Conservation (phyloP, 2,888 invertebrate species). For the Acrocera orbiculus region DNA sequence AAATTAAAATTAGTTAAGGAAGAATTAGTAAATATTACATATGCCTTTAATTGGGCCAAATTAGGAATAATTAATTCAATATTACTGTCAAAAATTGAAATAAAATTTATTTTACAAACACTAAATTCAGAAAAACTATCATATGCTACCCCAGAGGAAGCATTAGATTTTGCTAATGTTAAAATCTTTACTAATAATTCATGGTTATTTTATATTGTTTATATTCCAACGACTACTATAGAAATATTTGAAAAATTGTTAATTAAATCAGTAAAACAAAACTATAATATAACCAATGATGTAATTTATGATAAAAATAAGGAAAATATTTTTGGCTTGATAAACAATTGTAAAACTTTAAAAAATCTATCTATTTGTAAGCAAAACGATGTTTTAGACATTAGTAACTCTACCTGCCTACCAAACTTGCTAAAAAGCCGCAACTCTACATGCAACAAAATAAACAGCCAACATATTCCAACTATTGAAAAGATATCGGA, state of each 20-base stretch:
- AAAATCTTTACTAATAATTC: slow-evolving; percentile 11
- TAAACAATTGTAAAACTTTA: slow-evolving; percentile 9
- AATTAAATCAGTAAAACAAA: slow-evolving; percentile 9
- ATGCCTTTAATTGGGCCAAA: slow-evolving; percentile 11
- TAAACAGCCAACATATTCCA: slow-evolving; percentile 3
- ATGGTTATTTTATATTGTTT: slow-evolving; percentile 12
- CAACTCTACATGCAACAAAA: slow-evolving; percentile 7
- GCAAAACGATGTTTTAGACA: slow-evolving; percentile 7
- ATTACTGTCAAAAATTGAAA: slow-evolving; percentile 9
- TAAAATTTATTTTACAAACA: slow-evolving; percentile 6
- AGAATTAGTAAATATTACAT: slow-evolving; percentile 8
- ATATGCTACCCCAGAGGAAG: slow-evolving; percentile 12
- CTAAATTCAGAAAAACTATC: slow-evolving; percentile 11
- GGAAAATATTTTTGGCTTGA: slow-evolving; percentile 9
- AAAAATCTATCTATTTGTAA: slow-evolving; percentile 9
- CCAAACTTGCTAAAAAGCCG: slow-evolving; percentile 11
- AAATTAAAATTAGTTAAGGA: slow-evolving; percentile 7
- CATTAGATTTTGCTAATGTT: slow-evolving; percentile 12
- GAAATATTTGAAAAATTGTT: slow-evolving; percentile 8
- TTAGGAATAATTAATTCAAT: slow-evolving; percentile 8
- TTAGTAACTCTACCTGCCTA: slow-evolving; percentile 10
- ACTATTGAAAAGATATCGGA: slow-evolving; percentile 2
- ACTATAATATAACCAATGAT: slow-evolving; percentile 5
- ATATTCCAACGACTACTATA: slow-evolving; percentile 10
- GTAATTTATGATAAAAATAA: slow-evolving; percentile 8